phyloP scores from a whole-genome alignment of 1,140 invertebrate species.

The Drosophila biarmipes region DNA sequence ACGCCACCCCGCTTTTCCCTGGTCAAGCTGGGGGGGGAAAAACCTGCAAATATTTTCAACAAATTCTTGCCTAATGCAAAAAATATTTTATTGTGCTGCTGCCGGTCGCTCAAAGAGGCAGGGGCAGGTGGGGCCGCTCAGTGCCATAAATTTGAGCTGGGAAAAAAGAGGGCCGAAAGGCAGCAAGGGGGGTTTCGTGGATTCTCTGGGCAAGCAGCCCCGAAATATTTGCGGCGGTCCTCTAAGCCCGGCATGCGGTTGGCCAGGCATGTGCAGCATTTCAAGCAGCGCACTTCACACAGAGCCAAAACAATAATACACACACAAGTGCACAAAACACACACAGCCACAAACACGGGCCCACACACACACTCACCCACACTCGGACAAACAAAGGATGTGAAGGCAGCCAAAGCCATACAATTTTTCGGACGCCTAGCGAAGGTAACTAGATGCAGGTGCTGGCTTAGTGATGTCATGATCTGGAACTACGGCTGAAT shows the following conservation, averaged over 20 bases:
- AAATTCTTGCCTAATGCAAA: conserved; percentile 79
- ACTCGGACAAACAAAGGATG: conserved; percentile 52
- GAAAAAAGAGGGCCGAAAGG: conserved; percentile 2
- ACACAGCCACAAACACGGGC: neutral
- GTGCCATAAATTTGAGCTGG: conserved; percentile 63
- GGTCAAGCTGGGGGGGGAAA: conserved; percentile 33
- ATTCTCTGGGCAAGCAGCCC: conserved; percentile 59
- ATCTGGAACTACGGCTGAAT: conserved; percentile 9
- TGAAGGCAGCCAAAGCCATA: conserved; percentile 53
- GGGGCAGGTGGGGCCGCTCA: conserved; percentile 14
- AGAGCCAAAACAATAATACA: conserved; percentile 49
- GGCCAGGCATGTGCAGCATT: conserved; percentile 79
- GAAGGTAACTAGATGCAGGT: conserved; percentile 52
- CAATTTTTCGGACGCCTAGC: conserved; percentile 51
- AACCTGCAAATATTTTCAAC: conserved; percentile 69
- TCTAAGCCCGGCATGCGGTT: conserved; percentile 76
- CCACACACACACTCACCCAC: conserved; percentile 18
- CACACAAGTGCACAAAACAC: conserved; percentile 2
- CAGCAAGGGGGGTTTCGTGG: neutral
- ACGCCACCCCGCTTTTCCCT: neutral
- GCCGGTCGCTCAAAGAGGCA: conserved; percentile 5
- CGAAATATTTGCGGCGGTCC: conserved; percentile 75
- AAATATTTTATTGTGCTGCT: conserved; percentile 70
- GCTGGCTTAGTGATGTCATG: conserved; percentile 33
- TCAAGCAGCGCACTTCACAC: conserved; percentile 67